Evolutionary conservation across 2,113 vertebrate genomes (phyloP), one percentile per base, ranked within the genome.

Genomic region (Microcebus murinus): DNA sequence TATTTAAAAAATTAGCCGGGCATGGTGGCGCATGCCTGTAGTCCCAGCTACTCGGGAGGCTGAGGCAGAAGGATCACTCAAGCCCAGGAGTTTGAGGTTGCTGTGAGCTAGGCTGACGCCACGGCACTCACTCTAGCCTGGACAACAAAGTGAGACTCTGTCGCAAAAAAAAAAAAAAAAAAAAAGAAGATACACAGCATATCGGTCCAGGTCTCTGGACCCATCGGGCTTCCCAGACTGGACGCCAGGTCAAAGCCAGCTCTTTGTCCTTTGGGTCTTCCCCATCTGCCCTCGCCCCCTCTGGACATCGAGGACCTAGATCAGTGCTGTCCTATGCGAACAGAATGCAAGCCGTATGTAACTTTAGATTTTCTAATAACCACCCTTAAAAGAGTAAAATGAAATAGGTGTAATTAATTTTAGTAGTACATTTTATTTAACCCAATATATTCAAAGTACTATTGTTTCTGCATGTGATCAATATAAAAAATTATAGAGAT

Each of bases 391-490:
- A 55, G 59, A 87, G 31, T 39, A 80, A 91, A 88, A 34, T 77
- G 15, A 92, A 90, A 74, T 17, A 65, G 73, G 45, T 61, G 27
- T 82, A 90, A 79, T 55, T 86, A 29, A 90, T 77, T 61, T 89
- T 57, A 92, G 86, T 15, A 79, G 20, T 61, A 36, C 48, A 39
- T 90, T 79, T 68, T 88, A 4, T 45, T 94, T 92, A 94, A 83
- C 80, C 23, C 45, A 87, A 27, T 42, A 27, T 68, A 67, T 48
- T 86, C 42, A 80, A 96, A 95, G 73, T 83, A 34, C 17, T 48
- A 61, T 79, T 21, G 42, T 55, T 82, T 82, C 42, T 68, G 36
- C 48, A 90, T 52, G 36, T 77, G 34, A 87, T 61, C 55, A 23
- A n/a, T 27, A 68, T 67, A 83, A 92, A 83, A 86, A 45, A 87